Percentiles rank a stretch among this genome's conserved stretches.
phyloP scores from a whole-genome alignment of 2,113 vertebrate genomes.

The Arothron firmamentum region DNA sequence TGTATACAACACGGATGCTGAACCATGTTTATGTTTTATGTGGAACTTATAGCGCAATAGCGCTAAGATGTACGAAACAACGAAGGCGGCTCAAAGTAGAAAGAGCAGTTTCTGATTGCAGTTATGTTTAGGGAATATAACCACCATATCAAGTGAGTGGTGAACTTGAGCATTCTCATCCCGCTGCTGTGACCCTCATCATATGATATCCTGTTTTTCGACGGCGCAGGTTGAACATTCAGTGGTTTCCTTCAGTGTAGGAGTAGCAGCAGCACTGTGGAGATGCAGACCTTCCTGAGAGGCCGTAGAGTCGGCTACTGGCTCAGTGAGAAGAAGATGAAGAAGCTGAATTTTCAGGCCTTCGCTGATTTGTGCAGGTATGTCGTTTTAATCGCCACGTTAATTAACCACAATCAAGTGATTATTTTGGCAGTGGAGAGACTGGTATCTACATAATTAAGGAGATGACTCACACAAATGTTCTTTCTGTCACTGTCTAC shows the following conservation, averaged over 20 bases:
- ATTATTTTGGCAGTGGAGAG: not conserved
- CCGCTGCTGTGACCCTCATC: constrained; percentile 14
- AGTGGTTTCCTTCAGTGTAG: constrained; percentile 36
- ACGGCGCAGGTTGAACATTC: constrained; percentile 50
- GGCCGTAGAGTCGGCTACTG: constrained; percentile 94
- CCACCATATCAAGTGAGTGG: not conserved
- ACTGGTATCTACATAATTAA: too few species aligned
- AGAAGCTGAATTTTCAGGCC: constrained; percentile 96
- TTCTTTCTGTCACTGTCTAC: too few species aligned
- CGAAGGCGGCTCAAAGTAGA: not conserved
- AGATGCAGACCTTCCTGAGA: constrained; percentile 95
- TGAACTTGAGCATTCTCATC: constrained; percentile 11
- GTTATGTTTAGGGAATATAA: not conserved
- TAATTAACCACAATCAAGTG: not conserved
- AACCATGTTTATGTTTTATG: not conserved
- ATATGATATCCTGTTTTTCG: constrained; percentile 35
- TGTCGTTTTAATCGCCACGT: constrained; percentile 12
- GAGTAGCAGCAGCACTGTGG: constrained; percentile 31
- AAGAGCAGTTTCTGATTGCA: constrained; percentile 3
- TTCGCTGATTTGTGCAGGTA: constrained; percentile 96
- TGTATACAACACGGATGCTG: constrained; percentile 38
- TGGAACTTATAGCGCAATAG: not conserved
- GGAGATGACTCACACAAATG: too few species aligned
- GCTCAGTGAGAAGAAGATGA: constrained; percentile 98
- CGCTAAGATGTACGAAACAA: not conserved